A percentile compares a stretch with the other conserved stretches of the same genome.
Evolutionary conservation across 2,113 vertebrate genomes (phyloP).

Genomic region (human (Homo sapiens)): GRCh38 chr7:82352001-82352500

Average conservation of each 20-base stretch:
- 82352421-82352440: not conserved
- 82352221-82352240: not conserved
- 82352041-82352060: not conserved
- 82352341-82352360: not conserved
- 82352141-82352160: constrained; percentile 12
- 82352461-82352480: not conserved
- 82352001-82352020: not conserved
- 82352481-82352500: not conserved
- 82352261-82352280: not conserved
- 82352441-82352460: not conserved
- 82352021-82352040: not conserved
- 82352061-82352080: not conserved
- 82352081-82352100: not conserved
- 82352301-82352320: not conserved
- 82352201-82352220: not conserved
- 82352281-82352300: not conserved
- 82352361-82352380: constrained; percentile 1
- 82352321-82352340: not conserved
- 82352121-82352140: not conserved
- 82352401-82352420: not conserved
- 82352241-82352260: not conserved
- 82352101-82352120: constrained; percentile 36
- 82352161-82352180: not conserved
- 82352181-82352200: not conserved
- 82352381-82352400: not conserved